A percentile compares a stretch with the other conserved stretches of the same genome.
Conservation (phyloP, 2,113 vertebrate species). For the Leptobrachium ailaonicum region DNA sequence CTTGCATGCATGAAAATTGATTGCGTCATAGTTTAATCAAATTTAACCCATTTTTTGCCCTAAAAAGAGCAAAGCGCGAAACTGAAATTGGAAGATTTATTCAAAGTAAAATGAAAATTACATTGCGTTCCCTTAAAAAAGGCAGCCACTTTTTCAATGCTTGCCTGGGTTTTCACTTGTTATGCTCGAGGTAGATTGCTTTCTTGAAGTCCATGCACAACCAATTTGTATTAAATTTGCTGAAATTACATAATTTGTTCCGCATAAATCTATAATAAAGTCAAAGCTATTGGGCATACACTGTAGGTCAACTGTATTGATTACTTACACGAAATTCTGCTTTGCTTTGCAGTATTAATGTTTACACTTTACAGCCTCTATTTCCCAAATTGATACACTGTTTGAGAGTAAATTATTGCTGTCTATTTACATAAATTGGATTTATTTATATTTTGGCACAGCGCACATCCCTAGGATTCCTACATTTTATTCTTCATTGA, state of each 20-base stretch:
- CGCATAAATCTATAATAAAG: background rate
- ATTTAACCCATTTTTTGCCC: too few relatives aligned
- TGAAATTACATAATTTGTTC: background rate
- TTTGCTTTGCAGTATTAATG: background rate
- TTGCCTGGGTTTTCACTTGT: background rate
- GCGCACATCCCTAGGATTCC: too few relatives aligned
- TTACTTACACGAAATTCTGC: background rate
- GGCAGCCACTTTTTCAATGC: background rate
- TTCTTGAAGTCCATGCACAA: background rate
- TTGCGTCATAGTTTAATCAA: too few relatives aligned
- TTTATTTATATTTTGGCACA: too few relatives aligned
- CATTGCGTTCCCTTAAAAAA: background rate
- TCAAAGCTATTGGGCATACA: background rate
- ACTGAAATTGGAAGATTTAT: background rate
- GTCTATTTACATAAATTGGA: too few relatives aligned
- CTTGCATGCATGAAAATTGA: too few relatives aligned
- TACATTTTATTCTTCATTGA: too few relatives aligned
- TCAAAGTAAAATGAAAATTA: background rate
- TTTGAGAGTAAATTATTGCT: too few relatives aligned
- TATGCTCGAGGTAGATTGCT: background rate
- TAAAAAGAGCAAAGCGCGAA: background rate
- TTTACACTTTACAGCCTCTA: background rate
- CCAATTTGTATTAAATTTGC: background rate
- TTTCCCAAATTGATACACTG: background rate
- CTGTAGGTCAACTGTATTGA: background rate